Evolutionary conservation across 2,797 vertebrate genomes (phyloP), one percentile per base, ranked within the genome.

Genomic region (Neosilurus mollespiculum): DNA sequence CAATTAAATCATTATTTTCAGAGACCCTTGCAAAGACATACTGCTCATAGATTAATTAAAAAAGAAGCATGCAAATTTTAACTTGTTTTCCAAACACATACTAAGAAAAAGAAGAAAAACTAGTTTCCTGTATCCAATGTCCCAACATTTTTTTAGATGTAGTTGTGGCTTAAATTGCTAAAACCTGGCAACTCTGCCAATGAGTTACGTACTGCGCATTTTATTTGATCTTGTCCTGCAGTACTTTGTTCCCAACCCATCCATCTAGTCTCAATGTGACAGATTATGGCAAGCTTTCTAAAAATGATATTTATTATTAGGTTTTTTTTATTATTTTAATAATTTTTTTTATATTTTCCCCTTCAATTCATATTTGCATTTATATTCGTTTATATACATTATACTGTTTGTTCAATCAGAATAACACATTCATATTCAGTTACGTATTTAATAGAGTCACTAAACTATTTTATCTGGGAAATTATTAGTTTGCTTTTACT

Each of bases 401-500:
- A 59, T 14, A 43, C 43, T 43, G 43, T 59, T 18, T 18, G 43
- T 78, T 49, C 37, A 26, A 51, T 26, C n/a, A 11, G 61, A 26
- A 53, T 64, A 64, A 64, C 11, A 14, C 7, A 64, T 65, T 65
- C 43, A 26, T 78, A 11, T 64, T 64, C 0, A 15, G 15, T 78
- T 65, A 11, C 76, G 18, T 64, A 26, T 51, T n/a, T 24, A 64
- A 26, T 51, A 64, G 37, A 77, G 61, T 64, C 43, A 51, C 61
- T 51, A 11, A 20, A 11, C 76, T 53, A 11, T 64, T 64, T 24
- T 43, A n/a, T 61, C 22, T 77, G 37, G 30, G 18, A 8, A 59
- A 59, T 78, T 18, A 78, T 65, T 78, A 2, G 37, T 53, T 65
- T 65, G 61, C 11, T 51, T 78, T 65, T 78, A 65, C 24, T 20